These are phyloP conservation scores for Eugnorisma glareosa DNA, from an alignment of 2,888 invertebrate species.

Conservation along the genomic window DNA sequence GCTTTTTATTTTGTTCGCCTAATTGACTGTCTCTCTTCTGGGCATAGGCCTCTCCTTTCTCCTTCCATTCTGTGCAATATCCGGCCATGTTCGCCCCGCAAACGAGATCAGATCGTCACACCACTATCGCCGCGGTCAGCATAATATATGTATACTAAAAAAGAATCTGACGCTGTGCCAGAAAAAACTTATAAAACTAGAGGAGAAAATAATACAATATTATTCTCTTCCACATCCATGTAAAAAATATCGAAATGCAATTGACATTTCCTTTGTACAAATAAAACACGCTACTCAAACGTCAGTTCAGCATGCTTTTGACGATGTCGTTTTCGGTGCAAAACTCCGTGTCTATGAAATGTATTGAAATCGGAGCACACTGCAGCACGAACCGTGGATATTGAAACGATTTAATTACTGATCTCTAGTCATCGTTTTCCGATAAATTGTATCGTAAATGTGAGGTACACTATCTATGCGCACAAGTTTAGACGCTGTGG, in stretches of 20 bases:
- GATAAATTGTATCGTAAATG: conserved; percentile 15
- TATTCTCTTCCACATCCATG: neutral
- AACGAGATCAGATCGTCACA: too few relatives aligned
- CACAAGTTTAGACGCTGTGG: neutral
- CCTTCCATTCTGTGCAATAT: too few relatives aligned
- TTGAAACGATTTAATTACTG: conserved; percentile 18
- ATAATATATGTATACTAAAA: too few relatives aligned
- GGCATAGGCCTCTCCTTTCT: too few relatives aligned
- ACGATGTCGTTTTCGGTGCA: neutral
- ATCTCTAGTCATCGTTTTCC: conserved; percentile 33
- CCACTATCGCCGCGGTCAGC: too few relatives aligned
- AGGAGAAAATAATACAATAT: neutral
- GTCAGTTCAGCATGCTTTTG: neutral
- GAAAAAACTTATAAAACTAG: neutral
- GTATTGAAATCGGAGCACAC: neutral
- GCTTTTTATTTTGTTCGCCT: too few relatives aligned
- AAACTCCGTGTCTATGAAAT: conserved; percentile 17
- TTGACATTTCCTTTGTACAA: conserved; percentile 27
- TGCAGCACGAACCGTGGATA: conserved; percentile 20
- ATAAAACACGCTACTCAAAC: conserved; percentile 6
- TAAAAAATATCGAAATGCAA: neutral
- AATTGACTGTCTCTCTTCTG: too few relatives aligned
- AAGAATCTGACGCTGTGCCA: too few relatives aligned
- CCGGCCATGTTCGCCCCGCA: too few relatives aligned
- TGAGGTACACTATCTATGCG: neutral